Percentiles rank a stretch among this genome's conserved stretches.
These are phyloP conservation scores for Trimorus sp. DNA, from an alignment of 2,888 invertebrate species.

Conservation along the genomic window DNA sequence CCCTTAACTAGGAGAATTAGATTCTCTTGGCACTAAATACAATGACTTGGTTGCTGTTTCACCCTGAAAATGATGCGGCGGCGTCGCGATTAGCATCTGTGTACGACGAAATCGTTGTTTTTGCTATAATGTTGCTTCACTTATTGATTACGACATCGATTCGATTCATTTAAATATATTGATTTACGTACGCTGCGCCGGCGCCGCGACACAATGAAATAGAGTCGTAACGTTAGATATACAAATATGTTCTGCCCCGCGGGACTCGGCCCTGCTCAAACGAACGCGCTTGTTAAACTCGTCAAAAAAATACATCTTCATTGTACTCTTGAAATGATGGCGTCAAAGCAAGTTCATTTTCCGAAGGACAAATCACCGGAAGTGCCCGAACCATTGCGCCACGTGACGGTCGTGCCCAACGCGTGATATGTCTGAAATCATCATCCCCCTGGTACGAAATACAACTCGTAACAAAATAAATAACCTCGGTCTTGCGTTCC, in stretches of 20 bases:
- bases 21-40: constrained; percentile 67
- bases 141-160: constrained; percentile 64
- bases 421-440: constrained; percentile 59
- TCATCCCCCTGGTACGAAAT: constrained; percentile 46
- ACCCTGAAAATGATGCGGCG: constrained; percentile 39
- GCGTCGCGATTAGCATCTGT: constrained; percentile 52
- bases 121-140: constrained; percentile 60
- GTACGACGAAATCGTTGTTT: constrained; percentile 65
- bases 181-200: constrained; percentile 64
- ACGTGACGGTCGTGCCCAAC: constrained; percentile 50
- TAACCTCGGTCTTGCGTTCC: constrained; percentile 26
- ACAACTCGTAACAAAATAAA: constrained; percentile 57
- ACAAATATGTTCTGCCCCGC: constrained; percentile 57
- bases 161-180: constrained; percentile 65
- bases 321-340: constrained; percentile 56
- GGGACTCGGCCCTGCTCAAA: neutral
- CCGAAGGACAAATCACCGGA: constrained; percentile 47
- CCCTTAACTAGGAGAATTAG: constrained; percentile 65
- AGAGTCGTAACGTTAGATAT: constrained; percentile 60
- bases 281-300: constrained; percentile 34
- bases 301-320: constrained; percentile 62
- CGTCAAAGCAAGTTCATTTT: constrained; percentile 43
- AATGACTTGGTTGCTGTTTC: constrained; percentile 54
- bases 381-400: constrained; percentile 46
- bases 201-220: constrained; percentile 62